Percentiles rank a stretch among this genome's conserved stretches.
phyloP scores from a whole-genome alignment of 2,797 vertebrate species.

The Gallinago solitaria region DNA sequence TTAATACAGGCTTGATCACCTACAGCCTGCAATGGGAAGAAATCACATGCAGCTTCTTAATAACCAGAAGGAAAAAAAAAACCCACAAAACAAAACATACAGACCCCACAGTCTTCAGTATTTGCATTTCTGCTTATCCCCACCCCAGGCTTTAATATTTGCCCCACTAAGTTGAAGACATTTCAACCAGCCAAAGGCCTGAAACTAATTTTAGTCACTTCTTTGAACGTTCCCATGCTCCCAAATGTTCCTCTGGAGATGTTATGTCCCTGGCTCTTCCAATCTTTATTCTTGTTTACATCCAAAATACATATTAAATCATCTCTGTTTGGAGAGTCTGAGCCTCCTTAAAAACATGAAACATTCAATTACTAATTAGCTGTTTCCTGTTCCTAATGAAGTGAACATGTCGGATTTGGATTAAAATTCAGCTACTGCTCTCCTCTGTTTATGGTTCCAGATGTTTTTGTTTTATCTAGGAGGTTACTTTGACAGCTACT shows the following conservation, averaged over 20 bases:
- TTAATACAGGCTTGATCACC: too few relatives aligned
- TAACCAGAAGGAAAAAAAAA: neutral
- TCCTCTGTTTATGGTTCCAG: conserved; percentile 83
- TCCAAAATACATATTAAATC: conserved; percentile 75
- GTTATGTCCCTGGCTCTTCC: conserved; percentile 43
- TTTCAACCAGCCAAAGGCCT: neutral
- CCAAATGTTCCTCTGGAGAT: conserved; percentile 40
- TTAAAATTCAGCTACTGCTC: conserved; percentile 83
- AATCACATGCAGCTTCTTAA: neutral
- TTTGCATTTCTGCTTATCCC: neutral
- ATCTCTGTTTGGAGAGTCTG: conserved; percentile 72
- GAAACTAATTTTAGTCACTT: neutral
- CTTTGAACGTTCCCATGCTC: conserved; percentile 36
- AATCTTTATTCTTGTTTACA: conserved; percentile 75
- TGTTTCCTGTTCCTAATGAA: conserved; percentile 82
- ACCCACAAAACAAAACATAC: too few relatives aligned
- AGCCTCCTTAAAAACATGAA: conserved; percentile 76
- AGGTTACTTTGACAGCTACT: conserved; percentile 82
- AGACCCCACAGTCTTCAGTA: neutral
- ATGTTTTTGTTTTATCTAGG: conserved; percentile 87
- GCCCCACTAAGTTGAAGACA: neutral
- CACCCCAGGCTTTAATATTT: neutral
- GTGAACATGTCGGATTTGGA: conserved; percentile 76
- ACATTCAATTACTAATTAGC: conserved; percentile 83
- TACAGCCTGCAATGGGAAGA: neutral